Evolutionary conservation across 37 sponge, comb jelly and placozoan species (phyloP), one percentile per base, ranked within the genome.

Genomic region (Bolinopsis microptera): DNA sequence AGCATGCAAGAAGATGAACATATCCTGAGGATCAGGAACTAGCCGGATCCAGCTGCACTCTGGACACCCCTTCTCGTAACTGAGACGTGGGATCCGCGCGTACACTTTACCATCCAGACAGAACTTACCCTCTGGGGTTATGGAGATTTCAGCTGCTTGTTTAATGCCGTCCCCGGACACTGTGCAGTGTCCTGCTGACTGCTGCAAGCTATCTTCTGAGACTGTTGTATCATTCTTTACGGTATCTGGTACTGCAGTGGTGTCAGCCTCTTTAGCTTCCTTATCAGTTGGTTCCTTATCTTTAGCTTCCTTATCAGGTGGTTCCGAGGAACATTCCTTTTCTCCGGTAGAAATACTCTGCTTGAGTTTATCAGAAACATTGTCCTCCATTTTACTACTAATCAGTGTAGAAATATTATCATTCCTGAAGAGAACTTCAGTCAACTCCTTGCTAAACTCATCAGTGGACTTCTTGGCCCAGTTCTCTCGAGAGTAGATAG

Each of bases 1-100:
- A 39, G 90, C 90, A 40, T 86, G 90, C 2, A 86, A 48, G 90
- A 41, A 86, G 34, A 86, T 86, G 5, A 86, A 86, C 90, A 86
- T 86, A 23, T 86, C 90, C 90, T 86, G 48, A 0, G 25, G 41
- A 41, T 13, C 38, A 41, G 90, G 90, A 13, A 86, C 90, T 16
- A 86, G 90, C 2, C 90, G 13, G 26, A 38, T 86, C 90, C 41
- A 39, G 8, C 13, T 8, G 24, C 90, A 86, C 22, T 86, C 90
- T 16, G 90, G 90, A 86, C 90, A 86, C 26, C 30, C 61, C 5
- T 23, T 2, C 26, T 86, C 90, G 24, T 41, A 39, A 40, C 90
- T 41, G 28, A 86, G 61, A 9, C 39, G 90, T 25, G 90, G 90
- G 41, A 86, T 86, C 0, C 61, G 41, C 28, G 18, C 24, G 61